phyloP scores from a whole-genome alignment of 1,140 invertebrate genomes.

The Penaeus chinensis region DNA sequence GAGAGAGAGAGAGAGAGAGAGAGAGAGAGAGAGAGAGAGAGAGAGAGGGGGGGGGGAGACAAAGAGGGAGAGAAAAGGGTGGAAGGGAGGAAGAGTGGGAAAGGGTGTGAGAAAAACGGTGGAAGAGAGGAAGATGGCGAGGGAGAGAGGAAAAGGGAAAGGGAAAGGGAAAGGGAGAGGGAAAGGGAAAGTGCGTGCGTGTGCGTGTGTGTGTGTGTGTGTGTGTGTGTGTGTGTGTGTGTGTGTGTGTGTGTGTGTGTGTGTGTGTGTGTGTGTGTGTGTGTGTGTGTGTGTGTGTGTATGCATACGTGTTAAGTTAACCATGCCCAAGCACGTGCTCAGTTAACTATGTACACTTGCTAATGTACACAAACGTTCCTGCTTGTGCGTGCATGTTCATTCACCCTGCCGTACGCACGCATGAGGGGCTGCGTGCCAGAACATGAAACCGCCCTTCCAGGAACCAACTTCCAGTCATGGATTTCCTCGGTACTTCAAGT shows the following conservation, averaged over 20 bases:
- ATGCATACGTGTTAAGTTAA: background rate
- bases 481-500: too few relatives aligned
- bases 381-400: too few relatives aligned
- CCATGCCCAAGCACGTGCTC: too few relatives aligned
- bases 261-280: background rate
- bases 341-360: too few relatives aligned
- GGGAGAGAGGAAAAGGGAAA: conserved; percentile 12
- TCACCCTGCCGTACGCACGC: too few relatives aligned
- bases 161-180: conserved; percentile 8
- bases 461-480: too few relatives aligned
- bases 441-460: too few relatives aligned
- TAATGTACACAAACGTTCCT: too few relatives aligned
- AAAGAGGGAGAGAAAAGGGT: background rate
- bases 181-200: conserved; percentile 26
- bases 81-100: background rate
- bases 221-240: conserved; percentile 24
- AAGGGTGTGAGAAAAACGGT: background rate
- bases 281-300: too few relatives aligned
- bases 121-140: conserved; percentile 1
- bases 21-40: background rate
- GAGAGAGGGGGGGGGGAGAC: background rate
- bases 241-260: conserved; percentile 15
- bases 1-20: background rate
- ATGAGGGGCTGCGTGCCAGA: too few relatives aligned
- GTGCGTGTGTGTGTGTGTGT: conserved; percentile 31